Conservation (phyloP, 2,888 invertebrate genomes). For the Alcis repandata region DNA sequence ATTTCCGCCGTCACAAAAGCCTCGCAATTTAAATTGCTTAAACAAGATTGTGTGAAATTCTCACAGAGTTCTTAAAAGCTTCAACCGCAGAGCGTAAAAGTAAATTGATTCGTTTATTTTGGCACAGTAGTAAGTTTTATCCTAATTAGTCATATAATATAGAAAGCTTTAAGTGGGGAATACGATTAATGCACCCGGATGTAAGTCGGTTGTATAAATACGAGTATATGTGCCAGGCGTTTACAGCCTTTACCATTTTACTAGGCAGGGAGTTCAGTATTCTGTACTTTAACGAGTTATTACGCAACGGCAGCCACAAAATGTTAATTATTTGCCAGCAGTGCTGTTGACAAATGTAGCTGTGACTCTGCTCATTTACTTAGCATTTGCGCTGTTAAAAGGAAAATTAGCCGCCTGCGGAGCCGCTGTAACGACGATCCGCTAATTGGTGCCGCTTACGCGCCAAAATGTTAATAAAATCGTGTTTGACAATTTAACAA, state of each 20-base stretch:
- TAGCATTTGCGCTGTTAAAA: conserved; percentile 51
- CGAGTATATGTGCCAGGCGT: conserved; percentile 34
- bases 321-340: conserved; percentile 55
- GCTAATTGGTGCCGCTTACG: conserved; percentile 36
- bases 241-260: conserved; percentile 41
- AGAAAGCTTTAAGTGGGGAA: conserved; percentile 4
- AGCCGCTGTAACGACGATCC: conserved; percentile 36
- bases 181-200: conserved; percentile 30
- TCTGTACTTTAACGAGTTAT: conserved; percentile 40
- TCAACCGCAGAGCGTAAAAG: conserved; percentile 8
- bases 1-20: conserved; percentile 17
- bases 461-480: conserved; percentile 28
- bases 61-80: conserved; percentile 20
- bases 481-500: conserved; percentile 29
- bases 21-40: conserved; percentile 20
- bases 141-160: conserved; percentile 28
- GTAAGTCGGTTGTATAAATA: conserved; percentile 33
- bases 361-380: conserved; percentile 50
- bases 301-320: conserved; percentile 46
- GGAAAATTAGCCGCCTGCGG: conserved; percentile 39
- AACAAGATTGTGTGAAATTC: conserved; percentile 30
- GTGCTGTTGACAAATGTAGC: conserved; percentile 62
- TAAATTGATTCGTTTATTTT: conserved; percentile 24
- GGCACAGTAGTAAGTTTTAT: conserved; percentile 5
- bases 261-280: conserved; percentile 40